Base-by-base conservation (phyloP, 2,888 invertebrate genomes). In the Oscheius sp. region DNA sequence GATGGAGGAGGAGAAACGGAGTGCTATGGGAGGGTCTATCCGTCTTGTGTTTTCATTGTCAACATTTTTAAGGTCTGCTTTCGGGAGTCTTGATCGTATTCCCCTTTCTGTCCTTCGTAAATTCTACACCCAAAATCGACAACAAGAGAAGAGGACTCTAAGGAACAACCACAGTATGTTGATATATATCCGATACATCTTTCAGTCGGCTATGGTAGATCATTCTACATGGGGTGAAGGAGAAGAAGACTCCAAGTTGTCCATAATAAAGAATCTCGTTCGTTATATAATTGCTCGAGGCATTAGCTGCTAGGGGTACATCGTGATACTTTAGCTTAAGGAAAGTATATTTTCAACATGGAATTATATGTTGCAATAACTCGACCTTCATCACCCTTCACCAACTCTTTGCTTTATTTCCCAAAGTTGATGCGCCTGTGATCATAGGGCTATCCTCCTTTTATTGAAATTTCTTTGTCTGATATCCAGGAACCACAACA, bases 11-110 rank as follows among this genome's bases (percentile, higher is more conserved):
- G 49, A 62, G 30, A 62, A 62, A 36, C 62, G 62, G 33, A 49
- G 62, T 26, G 47, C 62, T 20, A 62, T 62, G 62, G 62, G 62
- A 62, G 62, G 62, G 62, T 49, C 17, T 6, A 36, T 49, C 22
- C 44, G n/a, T 4, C 57, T 24, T 24, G 12, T 24, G 12, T 62
- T 47, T 22, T 49, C 49, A 17, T n/a, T n/a, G n/a, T n/a, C n/a
- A n/a, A n/a, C n/a, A n/a, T n/a, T n/a, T n/a, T n/a, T n/a, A n/a
- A n/a, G n/a, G n/a, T 33, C 47, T 5, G 62, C 62, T 20, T 62
- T 62, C 32, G 62, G 62, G n/a, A 17, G 32, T 17, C 30, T 62
- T 6, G 62, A 62, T 38, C 32, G 62, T 2, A 62, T 62, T 20
- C 62, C 62, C 8, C 32, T 62, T 32, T 62, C 62, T 5, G 24